phyloP scores from a whole-genome alignment of 2,888 invertebrate genomes.

The Dasypogon diadema region DNA sequence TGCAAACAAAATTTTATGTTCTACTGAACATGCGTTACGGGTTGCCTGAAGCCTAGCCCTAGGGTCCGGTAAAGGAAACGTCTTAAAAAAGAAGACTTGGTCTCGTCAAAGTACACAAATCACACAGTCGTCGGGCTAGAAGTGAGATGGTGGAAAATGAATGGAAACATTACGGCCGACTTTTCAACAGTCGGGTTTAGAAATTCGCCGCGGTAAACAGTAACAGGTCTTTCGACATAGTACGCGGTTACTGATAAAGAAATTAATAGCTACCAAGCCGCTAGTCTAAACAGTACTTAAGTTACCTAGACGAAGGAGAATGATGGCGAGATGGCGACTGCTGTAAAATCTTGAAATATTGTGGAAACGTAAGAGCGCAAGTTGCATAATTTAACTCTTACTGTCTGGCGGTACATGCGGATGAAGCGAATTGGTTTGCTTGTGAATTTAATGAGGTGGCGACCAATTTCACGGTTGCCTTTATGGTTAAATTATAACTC shows the following conservation, averaged over 20 bases:
- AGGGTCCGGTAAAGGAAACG: neutral
- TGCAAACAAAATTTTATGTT: slow-evolving; percentile 15
- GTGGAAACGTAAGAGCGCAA: neutral
- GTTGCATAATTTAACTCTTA: slow-evolving; percentile 28
- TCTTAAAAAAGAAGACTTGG: neutral
- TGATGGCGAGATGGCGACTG: neutral
- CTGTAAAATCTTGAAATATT: slow-evolving; percentile 19
- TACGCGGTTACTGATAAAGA: slow-evolving; percentile 38
- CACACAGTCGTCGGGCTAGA: neutral
- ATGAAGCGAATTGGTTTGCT: neutral
- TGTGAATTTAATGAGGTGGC: neutral
- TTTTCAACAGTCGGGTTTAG: neutral
- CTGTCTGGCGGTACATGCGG: neutral
- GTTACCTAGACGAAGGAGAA: slow-evolving; percentile 30
- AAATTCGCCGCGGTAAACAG: slow-evolving; percentile 4
- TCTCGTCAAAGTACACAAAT: neutral
- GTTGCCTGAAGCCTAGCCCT: too few species aligned
- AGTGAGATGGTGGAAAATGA: neutral
- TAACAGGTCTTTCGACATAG: slow-evolving; percentile 30
- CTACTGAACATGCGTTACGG: neutral
- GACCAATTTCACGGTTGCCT: neutral
- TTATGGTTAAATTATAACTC: neutral
- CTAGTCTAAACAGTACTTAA: slow-evolving; percentile 37
- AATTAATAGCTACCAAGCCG: slow-evolving; percentile 25
- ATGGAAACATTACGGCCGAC: neutral